Conservation (phyloP, 2,797 vertebrate genomes). For the Yasuhikotakia modesta region DNA sequence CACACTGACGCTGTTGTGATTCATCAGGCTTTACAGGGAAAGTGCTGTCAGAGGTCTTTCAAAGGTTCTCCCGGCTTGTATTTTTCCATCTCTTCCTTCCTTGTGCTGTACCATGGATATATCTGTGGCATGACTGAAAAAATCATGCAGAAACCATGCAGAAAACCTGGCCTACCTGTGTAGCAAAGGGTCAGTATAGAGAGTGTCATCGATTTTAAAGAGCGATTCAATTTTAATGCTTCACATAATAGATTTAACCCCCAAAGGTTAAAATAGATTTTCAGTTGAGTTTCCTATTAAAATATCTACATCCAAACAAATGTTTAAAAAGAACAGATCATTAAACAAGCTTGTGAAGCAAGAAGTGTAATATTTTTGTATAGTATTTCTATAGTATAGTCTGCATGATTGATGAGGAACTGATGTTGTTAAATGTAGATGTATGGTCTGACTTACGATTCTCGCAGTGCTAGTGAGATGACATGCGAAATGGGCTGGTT, state of each 20-base stretch:
- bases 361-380: no score
- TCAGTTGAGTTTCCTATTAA: background rate
- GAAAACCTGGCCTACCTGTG: background rate
- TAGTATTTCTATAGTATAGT: background rate
- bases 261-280: no score
- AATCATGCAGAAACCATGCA: background rate
- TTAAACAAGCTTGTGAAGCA: background rate
- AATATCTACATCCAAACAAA: background rate
- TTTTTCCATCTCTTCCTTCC: background rate
- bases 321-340: background rate
- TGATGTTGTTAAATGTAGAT: slow-evolving; percentile 9
- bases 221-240: background rate
- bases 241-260: no score
- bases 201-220: background rate
- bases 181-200: background rate
- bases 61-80: background rate
- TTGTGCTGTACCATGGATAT: background rate
- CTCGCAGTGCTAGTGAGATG: slow-evolving; percentile 4
- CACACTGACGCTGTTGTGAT: slow-evolving; percentile 25
- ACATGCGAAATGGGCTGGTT: background rate
- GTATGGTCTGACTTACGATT: background rate
- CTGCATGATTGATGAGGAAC: background rate
- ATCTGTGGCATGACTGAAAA: background rate
- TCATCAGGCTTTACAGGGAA: slow-evolving; percentile 41
- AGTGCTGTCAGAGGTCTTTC: slow-evolving; percentile 19